Base-by-base conservation (phyloP, 2,113 vertebrate species). In the Irena cyanogastra region DNA sequence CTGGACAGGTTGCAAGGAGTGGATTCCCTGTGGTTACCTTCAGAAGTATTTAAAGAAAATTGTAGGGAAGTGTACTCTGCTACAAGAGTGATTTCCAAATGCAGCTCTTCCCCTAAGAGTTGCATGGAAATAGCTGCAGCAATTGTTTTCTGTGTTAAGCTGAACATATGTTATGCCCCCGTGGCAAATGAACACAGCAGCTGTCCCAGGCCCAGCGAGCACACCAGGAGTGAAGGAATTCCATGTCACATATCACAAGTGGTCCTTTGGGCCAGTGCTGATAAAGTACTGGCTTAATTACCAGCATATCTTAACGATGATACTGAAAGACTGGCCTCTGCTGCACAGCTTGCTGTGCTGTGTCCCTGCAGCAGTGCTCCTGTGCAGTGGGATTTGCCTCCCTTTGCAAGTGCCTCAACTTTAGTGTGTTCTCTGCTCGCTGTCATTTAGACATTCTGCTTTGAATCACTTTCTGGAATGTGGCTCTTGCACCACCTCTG, bases 391-490 rank as follows among this genome's bases (percentile, higher is more conserved):
- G 9, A 19, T 59, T 11, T 27, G 41, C 39, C 39, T 63, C 45
- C 10, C 0, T 47, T 39, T 26, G 70, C 10, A 4, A 4, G 27
- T 45, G 35, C 26, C 60, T 68, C n/a, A 22, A 42, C 39, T 61
- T 72, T 31, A 26, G 37, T 3, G 2, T 47, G 44, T 41, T 70
- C n/a, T 3, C 13, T 80, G 13, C 83, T 80, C 0, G 0, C 42
- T 39, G 53, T 28, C 8, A 1, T 78, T 57, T 89, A 72, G 72
- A 31, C 82, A 39, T 64, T 79, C 72, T 39, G 15, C 77, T 87
- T 92, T 92, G 92, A 96, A 61, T 95, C 76, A 45, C 41, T 22
- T 61, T 68, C 39, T 89, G 95, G 92, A 94, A 92, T 92, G 92
- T n/a, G 65, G 37, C 53, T 90, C 64, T 95, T 92, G 89, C 90